Conservation (phyloP, 2,888 invertebrate species). For the Barypeithes pellucidus region DNA sequence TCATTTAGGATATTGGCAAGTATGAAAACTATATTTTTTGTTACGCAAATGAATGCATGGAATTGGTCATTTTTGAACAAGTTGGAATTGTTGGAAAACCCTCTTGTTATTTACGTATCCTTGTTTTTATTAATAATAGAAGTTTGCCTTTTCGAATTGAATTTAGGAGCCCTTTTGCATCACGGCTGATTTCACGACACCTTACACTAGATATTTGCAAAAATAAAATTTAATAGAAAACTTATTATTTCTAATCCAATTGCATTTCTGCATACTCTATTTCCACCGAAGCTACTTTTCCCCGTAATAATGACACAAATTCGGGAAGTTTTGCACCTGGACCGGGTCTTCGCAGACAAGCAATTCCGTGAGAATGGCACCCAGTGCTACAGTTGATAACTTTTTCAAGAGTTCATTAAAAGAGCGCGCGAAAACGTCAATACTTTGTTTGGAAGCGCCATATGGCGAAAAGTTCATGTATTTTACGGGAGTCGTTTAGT, state of each 20-base stretch:
- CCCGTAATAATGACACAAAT: conserved; percentile 44
- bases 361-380: conserved; percentile 58
- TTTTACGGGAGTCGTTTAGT: conserved; percentile 44
- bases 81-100: too few relatives aligned
- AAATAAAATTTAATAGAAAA: background rate
- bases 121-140: too few relatives aligned
- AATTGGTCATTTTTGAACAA: too few relatives aligned
- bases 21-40: too few relatives aligned
- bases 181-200: too few relatives aligned
- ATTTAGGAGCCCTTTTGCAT: too few relatives aligned
- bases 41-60: too few relatives aligned
- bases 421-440: conserved; percentile 56
- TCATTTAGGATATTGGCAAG: too few relatives aligned
- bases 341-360: conserved; percentile 56
- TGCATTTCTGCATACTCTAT: conserved; percentile 41
- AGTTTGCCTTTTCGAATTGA: too few relatives aligned
- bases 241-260: conserved; percentile 7
- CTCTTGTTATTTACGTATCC: too few relatives aligned
- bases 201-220: too few relatives aligned
- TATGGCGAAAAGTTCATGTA: conserved; percentile 46
- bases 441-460: conserved; percentile 51
- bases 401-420: conserved; percentile 65
- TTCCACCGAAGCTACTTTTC: conserved; percentile 43
- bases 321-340: conserved; percentile 63
- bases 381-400: conserved; percentile 61